Percentiles rank a stretch among this genome's conserved stretches.
phyloP scores from a whole-genome alignment of 2,888 invertebrate species.

The Sepioteuthis lessoniana region DNA sequence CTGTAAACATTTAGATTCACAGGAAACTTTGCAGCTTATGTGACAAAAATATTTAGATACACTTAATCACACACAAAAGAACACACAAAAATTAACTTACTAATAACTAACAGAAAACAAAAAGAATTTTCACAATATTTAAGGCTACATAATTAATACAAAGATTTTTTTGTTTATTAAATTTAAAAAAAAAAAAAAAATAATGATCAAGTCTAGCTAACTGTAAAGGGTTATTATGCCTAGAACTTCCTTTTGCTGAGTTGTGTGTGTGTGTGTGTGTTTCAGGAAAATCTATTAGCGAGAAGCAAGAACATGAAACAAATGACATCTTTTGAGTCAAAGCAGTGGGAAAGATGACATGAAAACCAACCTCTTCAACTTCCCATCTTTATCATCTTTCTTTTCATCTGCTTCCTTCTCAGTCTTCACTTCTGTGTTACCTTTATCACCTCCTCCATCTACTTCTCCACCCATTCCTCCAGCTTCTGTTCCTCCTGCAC shows the following conservation, averaged over 20 bases:
- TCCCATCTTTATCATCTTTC: constrained; percentile 63
- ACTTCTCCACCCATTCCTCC: constrained; percentile 41
- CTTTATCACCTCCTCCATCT: constrained; percentile 46
- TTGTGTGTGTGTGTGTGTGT: background rate
- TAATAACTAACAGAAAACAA: background rate
- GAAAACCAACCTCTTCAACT: constrained; percentile 63
- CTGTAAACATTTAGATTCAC: background rate
- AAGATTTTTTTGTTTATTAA: too few relatives aligned
- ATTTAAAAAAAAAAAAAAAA: too few relatives aligned
- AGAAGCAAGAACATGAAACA: constrained; percentile 45
- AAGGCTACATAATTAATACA: background rate
- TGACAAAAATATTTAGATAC: background rate
- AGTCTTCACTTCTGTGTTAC: constrained; percentile 54
- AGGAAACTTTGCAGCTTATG: background rate
- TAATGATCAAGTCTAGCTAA: background rate
- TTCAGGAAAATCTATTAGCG: constrained; percentile 35
- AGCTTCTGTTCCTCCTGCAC: constrained; percentile 49
- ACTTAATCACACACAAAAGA: background rate
- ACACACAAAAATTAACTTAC: background rate
- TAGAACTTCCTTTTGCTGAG: constrained; percentile 49
- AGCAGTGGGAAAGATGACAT: constrained; percentile 48
- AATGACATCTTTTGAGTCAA: constrained; percentile 46
- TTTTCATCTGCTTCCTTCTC: constrained; percentile 60
- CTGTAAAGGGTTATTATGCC: too few relatives aligned
- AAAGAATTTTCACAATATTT: too few relatives aligned